Evolutionary conservation across 2,797 vertebrate species (phyloP).

Genomic region (Phataginus tetradactyla): DNA sequence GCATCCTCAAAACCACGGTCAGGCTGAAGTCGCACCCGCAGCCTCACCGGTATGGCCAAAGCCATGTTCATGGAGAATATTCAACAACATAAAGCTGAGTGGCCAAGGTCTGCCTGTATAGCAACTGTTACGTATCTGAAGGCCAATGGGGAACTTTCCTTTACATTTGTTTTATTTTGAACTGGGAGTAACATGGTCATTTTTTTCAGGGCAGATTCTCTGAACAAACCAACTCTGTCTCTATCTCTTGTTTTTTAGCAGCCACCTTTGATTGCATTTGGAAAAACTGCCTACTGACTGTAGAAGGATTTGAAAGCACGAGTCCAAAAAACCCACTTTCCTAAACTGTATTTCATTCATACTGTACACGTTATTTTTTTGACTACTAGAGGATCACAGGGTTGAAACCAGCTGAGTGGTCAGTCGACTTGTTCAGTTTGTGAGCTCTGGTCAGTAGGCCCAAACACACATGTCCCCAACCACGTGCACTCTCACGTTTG

Average conservation of each 20-base stretch:
- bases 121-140: neutral
- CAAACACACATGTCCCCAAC: neutral
- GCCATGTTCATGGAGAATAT: neutral
- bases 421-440: neutral
- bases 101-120: neutral
- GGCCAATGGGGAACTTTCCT: neutral
- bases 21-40: neutral
- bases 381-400: neutral
- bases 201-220: neutral
- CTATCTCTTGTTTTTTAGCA: neutral
- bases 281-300: neutral
- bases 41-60: neutral
- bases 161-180: neutral
- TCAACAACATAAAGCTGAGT: neutral
- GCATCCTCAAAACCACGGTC: neutral
- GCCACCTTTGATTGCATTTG: constrained; percentile 34
- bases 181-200: neutral
- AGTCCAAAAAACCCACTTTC: constrained; percentile 55
- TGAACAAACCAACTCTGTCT: neutral
- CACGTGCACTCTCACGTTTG: neutral
- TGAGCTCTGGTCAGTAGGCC: neutral
- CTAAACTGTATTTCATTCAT: constrained; percentile 27
- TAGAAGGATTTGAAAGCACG: constrained; percentile 48
- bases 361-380: neutral
- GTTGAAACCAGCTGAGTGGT: neutral